phyloP scores from a whole-genome alignment of 2,888 invertebrate genomes.

The Germaria angustata region DNA sequence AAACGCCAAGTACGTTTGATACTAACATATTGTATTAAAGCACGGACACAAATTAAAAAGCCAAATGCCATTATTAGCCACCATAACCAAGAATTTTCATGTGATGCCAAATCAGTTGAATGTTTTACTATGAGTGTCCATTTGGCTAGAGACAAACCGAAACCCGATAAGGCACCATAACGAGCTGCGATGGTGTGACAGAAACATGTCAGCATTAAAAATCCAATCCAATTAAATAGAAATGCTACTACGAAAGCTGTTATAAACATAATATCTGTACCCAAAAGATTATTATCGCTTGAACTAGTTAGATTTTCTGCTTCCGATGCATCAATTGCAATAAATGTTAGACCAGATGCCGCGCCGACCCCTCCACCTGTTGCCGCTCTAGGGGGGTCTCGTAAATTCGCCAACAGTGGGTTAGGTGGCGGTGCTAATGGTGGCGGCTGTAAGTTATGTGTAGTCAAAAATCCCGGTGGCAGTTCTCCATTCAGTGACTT shows the following conservation, averaged over 20 bases:
- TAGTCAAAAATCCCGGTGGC: constrained; percentile 77
- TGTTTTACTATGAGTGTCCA: constrained; percentile 97
- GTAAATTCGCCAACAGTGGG: constrained; percentile 74
- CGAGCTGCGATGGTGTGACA: constrained; percentile 96
- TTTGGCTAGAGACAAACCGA: constrained; percentile 95
- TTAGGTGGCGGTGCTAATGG: constrained; percentile 75
- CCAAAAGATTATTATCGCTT: constrained; percentile 88
- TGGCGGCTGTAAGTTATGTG: constrained; percentile 74
- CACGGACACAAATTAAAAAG: constrained; percentile 91
- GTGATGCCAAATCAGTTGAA: constrained; percentile 91
- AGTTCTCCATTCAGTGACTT: constrained; percentile 89
- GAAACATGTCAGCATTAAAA: constrained; percentile 94
- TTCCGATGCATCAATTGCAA: constrained; percentile 87
- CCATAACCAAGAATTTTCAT: constrained; percentile 95
- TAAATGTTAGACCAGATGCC: constrained; percentile 84
- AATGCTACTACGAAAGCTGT: constrained; percentile 97
- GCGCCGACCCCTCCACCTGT: constrained; percentile 60
- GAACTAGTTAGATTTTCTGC: constrained; percentile 87
- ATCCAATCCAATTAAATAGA: constrained; percentile 97
- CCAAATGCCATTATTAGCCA: constrained; percentile 96
- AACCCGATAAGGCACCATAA: constrained; percentile 95
- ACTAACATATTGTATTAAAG: constrained; percentile 92
- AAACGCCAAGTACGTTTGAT: constrained; percentile 94
- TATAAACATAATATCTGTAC: constrained; percentile 96
- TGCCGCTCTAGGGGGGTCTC: constrained; percentile 67